Evolutionary conservation across 2,113 vertebrate species (phyloP), one percentile per base, ranked within the genome.

Genomic region (Cariama cristata): DNA sequence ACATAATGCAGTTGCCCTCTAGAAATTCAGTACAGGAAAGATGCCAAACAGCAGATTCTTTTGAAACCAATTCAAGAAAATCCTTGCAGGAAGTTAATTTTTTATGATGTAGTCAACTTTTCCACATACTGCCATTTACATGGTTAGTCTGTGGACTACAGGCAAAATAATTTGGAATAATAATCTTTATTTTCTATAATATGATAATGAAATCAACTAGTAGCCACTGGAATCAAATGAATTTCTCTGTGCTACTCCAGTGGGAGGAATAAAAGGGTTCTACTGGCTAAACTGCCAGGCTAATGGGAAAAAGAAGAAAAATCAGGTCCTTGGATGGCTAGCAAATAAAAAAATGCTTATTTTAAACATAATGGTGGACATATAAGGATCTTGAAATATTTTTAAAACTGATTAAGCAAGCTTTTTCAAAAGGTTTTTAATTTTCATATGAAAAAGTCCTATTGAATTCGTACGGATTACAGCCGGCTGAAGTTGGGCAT

Each of bases 141-240:
- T 45, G 68, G 91, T 86, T 79, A 63, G 83, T 88, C 87, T 77
- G 80, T 40, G 56, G 88, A 94, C 71, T 88, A 71, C 82, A 77
- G 72, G 97, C 83, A 97, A 94, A 96, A 95, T 93, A 23, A 82
- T 83, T 79, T 79, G 87, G 90, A 93, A 95, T 87, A 32, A n/a
- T 77, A 92, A 95, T 79, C 50, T 79, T 90, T 92, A 63, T 94
- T 96, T 93, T 90, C 94, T 90, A 16, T 91, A 94, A 91, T 93
- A 91, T 76, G 84, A 75, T 93, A 97, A 95, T 95, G 97, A 97
- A 97, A 96, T 95, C 85, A 97, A 56, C 63, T 59, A 30, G 47
- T 83, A 88, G 90, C 84, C 67, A 33, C 75, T 84, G 86, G 91
- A 95, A 97, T 88, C 77, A 53, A 94, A 90, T 87, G 17, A 86